A percentile compares a stretch with the other conserved stretches of the same genome.
Conservation (phyloP, 2,888 invertebrate genomes). For the Torymus tubicola region DNA sequence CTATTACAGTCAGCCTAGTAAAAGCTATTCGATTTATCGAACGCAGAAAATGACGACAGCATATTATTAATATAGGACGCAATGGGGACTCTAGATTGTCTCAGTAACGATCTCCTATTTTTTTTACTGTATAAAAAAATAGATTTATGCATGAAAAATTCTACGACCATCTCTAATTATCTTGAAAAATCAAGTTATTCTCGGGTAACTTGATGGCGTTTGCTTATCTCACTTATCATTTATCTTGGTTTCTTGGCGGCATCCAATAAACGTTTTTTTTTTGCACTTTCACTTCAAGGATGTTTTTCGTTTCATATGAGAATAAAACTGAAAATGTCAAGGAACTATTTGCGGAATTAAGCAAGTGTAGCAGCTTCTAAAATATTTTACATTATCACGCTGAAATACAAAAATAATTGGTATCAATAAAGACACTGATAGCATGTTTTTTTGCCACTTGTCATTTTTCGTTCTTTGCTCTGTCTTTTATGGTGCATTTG, state of each 20-base stretch:
- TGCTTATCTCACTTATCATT: slow-evolving; percentile 32
- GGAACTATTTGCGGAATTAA: slow-evolving; percentile 48
- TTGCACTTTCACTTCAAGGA: slow-evolving; percentile 49
- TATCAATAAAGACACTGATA: slow-evolving; percentile 36
- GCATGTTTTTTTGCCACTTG: slow-evolving; percentile 22
- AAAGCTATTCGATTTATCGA: slow-evolving; percentile 23
- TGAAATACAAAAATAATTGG: slow-evolving; percentile 54
- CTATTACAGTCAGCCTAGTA: slow-evolving; percentile 32
- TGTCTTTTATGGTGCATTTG: not conserved
- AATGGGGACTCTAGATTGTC: slow-evolving; percentile 70
- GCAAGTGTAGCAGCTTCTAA: slow-evolving; percentile 33
- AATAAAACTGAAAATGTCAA: slow-evolving; percentile 43
- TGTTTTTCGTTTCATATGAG: slow-evolving; percentile 37
- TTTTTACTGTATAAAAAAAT: slow-evolving; percentile 60
- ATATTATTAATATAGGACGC: slow-evolving; percentile 65
- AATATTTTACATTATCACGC: slow-evolving; percentile 42
- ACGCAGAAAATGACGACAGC: slow-evolving; percentile 25
- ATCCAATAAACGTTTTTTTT: slow-evolving; percentile 18
- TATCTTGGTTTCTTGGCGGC: slow-evolving; percentile 24
- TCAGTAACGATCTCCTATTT: slow-evolving; percentile 65
- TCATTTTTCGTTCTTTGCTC: slow-evolving; percentile 22
- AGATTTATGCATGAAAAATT: slow-evolving; percentile 49
- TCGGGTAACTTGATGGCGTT: slow-evolving; percentile 35
- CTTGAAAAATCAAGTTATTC: slow-evolving; percentile 42
- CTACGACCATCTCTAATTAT: slow-evolving; percentile 44